Percentiles rank a stretch among this genome's conserved stretches.
These are phyloP conservation scores for Gallinago paraguaiae DNA, from an alignment of 2,113 vertebrate genomes.

Conservation along the genomic window DNA sequence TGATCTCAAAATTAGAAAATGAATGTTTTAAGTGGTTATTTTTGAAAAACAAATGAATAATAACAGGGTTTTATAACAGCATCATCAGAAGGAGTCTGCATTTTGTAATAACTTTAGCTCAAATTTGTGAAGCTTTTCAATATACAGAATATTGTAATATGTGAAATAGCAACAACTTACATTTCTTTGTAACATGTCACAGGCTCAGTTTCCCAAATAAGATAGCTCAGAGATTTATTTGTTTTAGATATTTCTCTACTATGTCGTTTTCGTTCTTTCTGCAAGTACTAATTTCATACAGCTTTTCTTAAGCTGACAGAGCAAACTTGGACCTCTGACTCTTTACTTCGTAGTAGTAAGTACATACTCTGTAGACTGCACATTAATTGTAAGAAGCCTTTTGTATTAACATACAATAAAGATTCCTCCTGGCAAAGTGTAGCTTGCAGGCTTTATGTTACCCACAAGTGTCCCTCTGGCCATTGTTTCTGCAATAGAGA, in stretches of 20 bases:
- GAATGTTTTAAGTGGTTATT: neutral
- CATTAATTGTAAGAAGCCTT: neutral
- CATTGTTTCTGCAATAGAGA: neutral
- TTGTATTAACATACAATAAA: neutral
- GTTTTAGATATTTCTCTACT: neutral
- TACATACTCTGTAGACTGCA: neutral
- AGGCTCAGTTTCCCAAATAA: neutral
- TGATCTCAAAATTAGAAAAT: neutral
- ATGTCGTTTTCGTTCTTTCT: neutral
- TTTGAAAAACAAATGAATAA: neutral
- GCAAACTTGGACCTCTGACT: neutral
- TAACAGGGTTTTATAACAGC: neutral
- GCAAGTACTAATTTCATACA: neutral
- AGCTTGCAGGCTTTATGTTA: neutral
- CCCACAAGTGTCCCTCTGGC: neutral
- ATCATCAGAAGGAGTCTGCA: fast-evolving
- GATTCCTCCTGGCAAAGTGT: neutral
- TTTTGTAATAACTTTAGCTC: neutral
- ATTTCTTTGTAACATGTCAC: neutral
- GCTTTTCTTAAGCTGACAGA: neutral
- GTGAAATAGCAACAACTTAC: neutral
- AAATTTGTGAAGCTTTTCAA: neutral
- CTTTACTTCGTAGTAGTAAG: neutral
- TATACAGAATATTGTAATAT: neutral
- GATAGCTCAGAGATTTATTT: neutral